A percentile compares a stretch with the other conserved stretches of the same genome.
These are phyloP conservation scores for Gallinago solitaria DNA, from an alignment of 2,797 vertebrate genomes.

Conservation along the genomic window DNA sequence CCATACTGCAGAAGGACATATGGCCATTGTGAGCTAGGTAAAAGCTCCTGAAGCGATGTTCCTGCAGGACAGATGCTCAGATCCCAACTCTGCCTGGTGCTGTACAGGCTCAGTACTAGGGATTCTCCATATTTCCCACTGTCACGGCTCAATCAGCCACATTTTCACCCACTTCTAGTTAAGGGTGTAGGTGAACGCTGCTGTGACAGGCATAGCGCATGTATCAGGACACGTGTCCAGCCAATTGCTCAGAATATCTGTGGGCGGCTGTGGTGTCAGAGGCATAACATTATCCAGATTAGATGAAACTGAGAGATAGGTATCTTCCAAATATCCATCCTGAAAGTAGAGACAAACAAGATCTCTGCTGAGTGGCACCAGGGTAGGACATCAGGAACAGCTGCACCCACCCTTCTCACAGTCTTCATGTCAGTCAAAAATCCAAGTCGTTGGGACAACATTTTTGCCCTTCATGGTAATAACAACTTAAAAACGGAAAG, in stretches of 20 bases:
- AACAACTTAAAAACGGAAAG: neutral
- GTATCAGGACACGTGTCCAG: rapidly evolving
- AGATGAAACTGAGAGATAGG: neutral
- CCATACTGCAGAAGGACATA: neutral
- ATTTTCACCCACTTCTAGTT: neutral
- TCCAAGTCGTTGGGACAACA: neutral
- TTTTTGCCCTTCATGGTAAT: neutral
- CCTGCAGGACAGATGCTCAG: neutral
- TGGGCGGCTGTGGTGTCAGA: neutral
- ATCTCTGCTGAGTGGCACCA: neutral
- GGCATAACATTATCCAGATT: neutral
- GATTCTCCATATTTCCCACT: neutral
- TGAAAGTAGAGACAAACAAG: neutral
- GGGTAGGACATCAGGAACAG: neutral
- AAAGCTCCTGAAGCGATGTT: neutral
- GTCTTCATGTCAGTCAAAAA: neutral
- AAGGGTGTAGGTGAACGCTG: neutral
- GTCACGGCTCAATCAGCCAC: rapidly evolving
- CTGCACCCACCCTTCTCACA: neutral
- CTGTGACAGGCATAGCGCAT: neutral
- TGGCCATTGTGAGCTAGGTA: neutral
- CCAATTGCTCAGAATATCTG: neutral
- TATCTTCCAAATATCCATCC: neutral
- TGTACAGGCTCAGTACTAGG: neutral
- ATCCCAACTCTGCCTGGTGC: neutral